Percentiles rank a stretch among this genome's conserved stretches.
Evolutionary conservation across 1,140 invertebrate species (phyloP).

Genomic region (Ladona fulva): DNA sequence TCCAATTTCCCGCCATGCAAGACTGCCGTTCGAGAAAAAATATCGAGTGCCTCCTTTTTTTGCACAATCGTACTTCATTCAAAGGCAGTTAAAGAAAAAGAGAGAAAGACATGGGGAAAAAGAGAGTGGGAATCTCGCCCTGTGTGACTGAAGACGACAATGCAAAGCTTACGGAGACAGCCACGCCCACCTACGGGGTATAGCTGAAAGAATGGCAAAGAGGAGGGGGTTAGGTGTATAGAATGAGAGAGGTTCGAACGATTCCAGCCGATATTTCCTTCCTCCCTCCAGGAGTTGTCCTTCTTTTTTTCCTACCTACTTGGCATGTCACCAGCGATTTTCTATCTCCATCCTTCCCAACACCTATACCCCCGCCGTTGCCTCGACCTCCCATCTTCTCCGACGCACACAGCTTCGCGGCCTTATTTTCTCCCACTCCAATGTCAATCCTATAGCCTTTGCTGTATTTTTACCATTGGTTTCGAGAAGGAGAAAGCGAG

Average conservation of each 20-base stretch:
- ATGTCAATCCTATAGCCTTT: background rate
- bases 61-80: background rate
- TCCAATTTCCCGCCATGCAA: background rate
- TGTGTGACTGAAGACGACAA: background rate
- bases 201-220: background rate
- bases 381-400: background rate
- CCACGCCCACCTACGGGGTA: background rate
- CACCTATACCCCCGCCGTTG: background rate
- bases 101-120: background rate
- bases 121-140: background rate
- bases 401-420: background rate
- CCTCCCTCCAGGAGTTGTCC: background rate
- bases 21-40: background rate
- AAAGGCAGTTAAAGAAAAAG: background rate
- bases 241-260: background rate
- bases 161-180: background rate
- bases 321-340: constrained; percentile 7
- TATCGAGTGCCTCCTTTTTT: background rate
- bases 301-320: background rate
- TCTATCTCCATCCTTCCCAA: background rate
- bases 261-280: constrained; percentile 5
- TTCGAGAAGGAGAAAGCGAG: background rate
- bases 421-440: background rate
- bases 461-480: background rate
- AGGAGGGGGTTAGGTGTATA: background rate